phyloP scores from a whole-genome alignment of 2,113 vertebrate genomes.

The Danionella cerebrum region DNA sequence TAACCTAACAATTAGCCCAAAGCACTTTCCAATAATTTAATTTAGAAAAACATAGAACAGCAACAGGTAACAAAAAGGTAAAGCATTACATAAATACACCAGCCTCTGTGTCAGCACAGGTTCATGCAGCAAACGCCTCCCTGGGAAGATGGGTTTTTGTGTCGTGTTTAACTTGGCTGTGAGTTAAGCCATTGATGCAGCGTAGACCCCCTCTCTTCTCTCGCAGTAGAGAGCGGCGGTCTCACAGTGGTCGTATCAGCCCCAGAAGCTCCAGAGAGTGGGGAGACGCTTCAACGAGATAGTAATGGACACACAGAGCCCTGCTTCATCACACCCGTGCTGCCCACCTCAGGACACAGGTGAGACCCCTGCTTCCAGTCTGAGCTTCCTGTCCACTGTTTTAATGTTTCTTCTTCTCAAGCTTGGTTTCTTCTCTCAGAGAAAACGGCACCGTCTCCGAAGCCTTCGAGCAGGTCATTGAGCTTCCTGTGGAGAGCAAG shows the following conservation, averaged over 20 bases:
- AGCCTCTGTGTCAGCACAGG: too few relatives aligned
- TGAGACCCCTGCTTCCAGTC: too few relatives aligned
- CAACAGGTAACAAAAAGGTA: too few relatives aligned
- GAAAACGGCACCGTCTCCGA: constrained; percentile 78
- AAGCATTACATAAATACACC: too few relatives aligned
- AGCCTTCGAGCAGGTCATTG: constrained; percentile 84
- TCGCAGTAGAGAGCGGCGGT: constrained; percentile 30
- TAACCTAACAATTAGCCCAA: too few relatives aligned
- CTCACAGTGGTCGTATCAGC: constrained; percentile 25
- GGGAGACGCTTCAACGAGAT: constrained; percentile 37
- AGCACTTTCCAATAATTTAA: too few relatives aligned
- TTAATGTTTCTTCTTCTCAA: constrained; percentile 37
- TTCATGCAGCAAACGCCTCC: too few relatives aligned
- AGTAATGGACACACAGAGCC: constrained; percentile 28
- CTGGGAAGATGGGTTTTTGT: too few relatives aligned
- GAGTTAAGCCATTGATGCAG: too few relatives aligned
- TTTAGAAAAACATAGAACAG: too few relatives aligned
- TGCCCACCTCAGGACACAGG: constrained; percentile 58
- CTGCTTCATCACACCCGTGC: constrained; percentile 39
- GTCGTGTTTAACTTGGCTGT: too few relatives aligned
- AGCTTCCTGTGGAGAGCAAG: constrained; percentile 76
- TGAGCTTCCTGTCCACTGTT: too few relatives aligned
- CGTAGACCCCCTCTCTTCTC: not conserved
- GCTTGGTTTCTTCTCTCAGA: constrained; percentile 57
- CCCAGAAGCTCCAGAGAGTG: not conserved